Base-by-base conservation (phyloP, 2,113 vertebrate species). In the Ahaetulla prasina region DNA sequence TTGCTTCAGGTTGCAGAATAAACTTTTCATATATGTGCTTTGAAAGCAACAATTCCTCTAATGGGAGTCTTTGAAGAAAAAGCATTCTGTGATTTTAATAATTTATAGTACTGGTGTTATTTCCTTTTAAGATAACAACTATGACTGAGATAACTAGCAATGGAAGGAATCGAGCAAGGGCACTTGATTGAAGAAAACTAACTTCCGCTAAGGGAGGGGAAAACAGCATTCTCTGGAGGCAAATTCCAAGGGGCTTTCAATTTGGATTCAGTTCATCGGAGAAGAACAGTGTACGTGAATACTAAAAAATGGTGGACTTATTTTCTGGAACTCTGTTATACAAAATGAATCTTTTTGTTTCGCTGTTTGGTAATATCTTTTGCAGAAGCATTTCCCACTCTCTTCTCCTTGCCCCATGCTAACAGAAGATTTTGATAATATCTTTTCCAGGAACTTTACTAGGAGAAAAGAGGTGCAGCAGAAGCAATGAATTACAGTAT, bases 401-500 rank as follows among this genome's bases (percentile, higher is more conserved):
- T 47, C 52, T 49, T 47, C 43, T 49, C 43, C 25, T 39, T 23
- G 8, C 11, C 55, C 50, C 20, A 27, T 27, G 39, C 47, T 91
- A 12, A 68, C 55, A 39, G 55, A 87, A 39, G 30, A 92, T 23
- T 12, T 60, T 85, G 53, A 27, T 92, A 89, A 92, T 92, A 90
- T 92, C 88, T 92, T 92, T 92, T 92, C 92, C 88, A 92, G 92
- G 74, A 85, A 54, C 50, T 85, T 63, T 89, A 4, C 43, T 22
- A 68, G 87, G 89, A 93, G 52, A 94, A 88, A 53, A 14, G 47
- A 93, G 18, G 9, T 90, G 90, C 74, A 93, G 6, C 39, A 23
- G 23, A 94, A 94, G 63, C 87, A 57, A 95, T 91, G 94, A 91
- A 92, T 95, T 92, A 80, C 35, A 43, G 74, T 39, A 94, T 39